Evolutionary conservation across 2,797 vertebrate species (phyloP), one percentile per base, ranked within the genome.

Genomic region (Gastrophryne carolinensis): DNA sequence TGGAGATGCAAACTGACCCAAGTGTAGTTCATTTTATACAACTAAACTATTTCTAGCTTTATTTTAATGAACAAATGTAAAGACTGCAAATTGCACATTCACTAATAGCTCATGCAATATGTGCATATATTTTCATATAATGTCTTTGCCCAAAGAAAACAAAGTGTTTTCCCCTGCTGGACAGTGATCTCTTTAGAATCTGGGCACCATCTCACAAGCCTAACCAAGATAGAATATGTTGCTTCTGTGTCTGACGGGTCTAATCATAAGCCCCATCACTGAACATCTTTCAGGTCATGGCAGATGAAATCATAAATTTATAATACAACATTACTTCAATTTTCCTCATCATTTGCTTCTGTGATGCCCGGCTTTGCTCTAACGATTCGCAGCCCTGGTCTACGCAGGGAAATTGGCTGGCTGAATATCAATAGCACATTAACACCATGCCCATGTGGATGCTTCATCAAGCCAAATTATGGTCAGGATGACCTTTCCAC

Each of bases 281-380:
- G 89, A 86, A 84, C 82, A 78, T 90, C 90, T 92, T 90, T 90
- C 84, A 91, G 93, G 94, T 90, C 92, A 92, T 78, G 91, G 84
- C 85, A 87, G 90, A 91, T 88, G 88, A 91, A 95, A 94, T 94
- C 93, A 95, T 95, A 95, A 95, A 96, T 95, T 93, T 94, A 94
- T 96, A 95, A 96, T 95, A 94, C 93, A 93, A 95, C 95, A 97
- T 98, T 95, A 96, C 94, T 95, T 94, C 94, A 95, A 97, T 98
- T 96, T 97, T 98, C 95, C 95, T 95, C 94, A 95, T 97, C 95
- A 97, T 98, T 97, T 96, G 90, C 91, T 86, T 91, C 92, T 89
- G 92, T 93, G 93, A 93, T 93, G 94, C 90, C 90, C 81, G 81
- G 89, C 87, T 89, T 92, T 91, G 92, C 94, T 93, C 91, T 89